Base-by-base conservation (phyloP, 1,140 invertebrate genomes). In the Tribolium madens region DNA sequence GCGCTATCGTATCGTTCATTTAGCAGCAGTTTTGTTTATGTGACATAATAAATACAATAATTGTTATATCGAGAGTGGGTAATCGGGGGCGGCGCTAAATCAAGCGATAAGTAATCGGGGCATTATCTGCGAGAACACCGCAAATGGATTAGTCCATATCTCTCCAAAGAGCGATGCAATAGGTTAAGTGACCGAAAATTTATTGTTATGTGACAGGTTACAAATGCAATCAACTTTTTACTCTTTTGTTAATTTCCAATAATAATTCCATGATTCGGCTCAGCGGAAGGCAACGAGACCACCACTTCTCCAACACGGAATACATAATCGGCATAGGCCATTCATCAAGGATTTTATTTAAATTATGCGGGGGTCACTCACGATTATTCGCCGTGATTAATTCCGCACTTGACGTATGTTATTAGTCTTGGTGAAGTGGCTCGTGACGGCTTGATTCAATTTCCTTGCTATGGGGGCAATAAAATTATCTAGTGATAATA, bases 61-160 rank as follows among this genome's bases (percentile, higher is more conserved):
- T 64, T 64, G 57, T 64, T 64, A 64, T 64, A 64, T 64, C 21
- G 26, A 13, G 57, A 21, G 9, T 17, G n/a, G 3, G 53, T 26
- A 60, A 60, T 26, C 53, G 53, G 57, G 21, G 26, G 57, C 12
- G 10, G 10, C 57, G 26, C n/a, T 64, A 64, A 64, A 64, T 64
- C 57, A 64, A 64, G n/a, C 57, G 57, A 64, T 64, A 64, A 64
- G 57, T 64, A 64, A 64, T 64, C 57, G 57, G 26, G 57, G 57
- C 57, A 64, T 64, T 64, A 64, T 64, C 57, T 64, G 14, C 57
- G 57, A 64, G 57, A 64, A 64, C 57, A 64, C 57, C 57, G 13
- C 57, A 64, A 64, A 64, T 64, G 57, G 57, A 64, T 64, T 64
- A 64, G 57, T 64, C 57, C 57, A 64, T 64, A 64, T 64, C 57